These are phyloP conservation scores for Nephila pilipes DNA, from an alignment of 1,140 invertebrate genomes.

Conservation along the genomic window DNA sequence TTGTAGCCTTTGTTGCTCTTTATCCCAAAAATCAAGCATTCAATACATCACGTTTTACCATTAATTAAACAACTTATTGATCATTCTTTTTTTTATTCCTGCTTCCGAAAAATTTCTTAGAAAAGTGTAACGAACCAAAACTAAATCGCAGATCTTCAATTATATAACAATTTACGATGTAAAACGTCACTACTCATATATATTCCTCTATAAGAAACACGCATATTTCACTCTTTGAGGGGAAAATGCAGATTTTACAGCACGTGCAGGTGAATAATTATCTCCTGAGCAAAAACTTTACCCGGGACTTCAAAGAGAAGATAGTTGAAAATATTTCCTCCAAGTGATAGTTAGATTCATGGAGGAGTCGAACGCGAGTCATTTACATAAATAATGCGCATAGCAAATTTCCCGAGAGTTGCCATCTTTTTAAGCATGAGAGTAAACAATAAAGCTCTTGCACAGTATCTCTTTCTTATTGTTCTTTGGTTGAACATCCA, in stretches of 20 bases:
- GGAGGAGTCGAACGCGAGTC: neutral
- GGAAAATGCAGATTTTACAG: neutral
- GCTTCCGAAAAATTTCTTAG: no score
- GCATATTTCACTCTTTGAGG: neutral
- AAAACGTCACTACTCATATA: neutral
- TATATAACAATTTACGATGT: neutral
- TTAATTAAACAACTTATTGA: no score
- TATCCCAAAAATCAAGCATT: no score
- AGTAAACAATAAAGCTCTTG: neutral
- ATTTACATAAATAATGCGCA: constrained; percentile 28
- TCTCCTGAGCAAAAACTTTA: neutral
- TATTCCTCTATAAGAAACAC: neutral
- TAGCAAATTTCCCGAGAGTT: neutral
- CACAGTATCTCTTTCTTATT: neutral
- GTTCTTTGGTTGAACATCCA: no score
- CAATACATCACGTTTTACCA: no score
- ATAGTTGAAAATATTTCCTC: neutral
- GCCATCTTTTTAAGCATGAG: neutral
- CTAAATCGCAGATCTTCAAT: neutral
- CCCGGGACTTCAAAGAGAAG: neutral
- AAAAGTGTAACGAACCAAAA: no score
- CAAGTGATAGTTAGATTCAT: neutral
- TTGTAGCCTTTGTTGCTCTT: no score
- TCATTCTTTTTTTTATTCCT: no score
- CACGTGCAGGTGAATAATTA: neutral